Evolutionary conservation across 2,888 invertebrate species (phyloP), one percentile per base, ranked within the genome.

Genomic region (Phortica okadai): DNA sequence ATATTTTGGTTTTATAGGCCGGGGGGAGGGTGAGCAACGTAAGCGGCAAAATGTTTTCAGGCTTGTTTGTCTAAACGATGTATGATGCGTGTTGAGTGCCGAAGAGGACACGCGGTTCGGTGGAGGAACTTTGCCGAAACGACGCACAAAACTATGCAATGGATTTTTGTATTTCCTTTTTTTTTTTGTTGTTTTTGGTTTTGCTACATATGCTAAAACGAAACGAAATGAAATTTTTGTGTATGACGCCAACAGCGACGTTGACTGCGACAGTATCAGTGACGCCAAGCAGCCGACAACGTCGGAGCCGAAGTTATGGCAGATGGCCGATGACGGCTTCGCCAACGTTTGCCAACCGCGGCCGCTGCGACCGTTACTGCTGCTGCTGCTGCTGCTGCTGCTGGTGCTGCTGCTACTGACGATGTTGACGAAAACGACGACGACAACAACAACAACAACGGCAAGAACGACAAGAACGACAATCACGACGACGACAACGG

Each of bases 141-240:
- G 76, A 73, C 83, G 81, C 85, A 74, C 72, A 77, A 79, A 86
- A 81, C 82, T 87, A 87, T 82, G 86, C 87, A 86, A 83, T 76
- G 77, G 8, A 8, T 72, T 72, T 72, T 72, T 72, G 21, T 50
- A 45, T 8, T 50, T 21, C 21, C 21, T 1, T 21, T 1, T 21
- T 21, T 21, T 21, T 21, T 21, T 21, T 21, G 21, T 21, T 21
- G 21, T 21, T 64, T 2, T 64, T 21, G 25, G 21, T 72, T 54
- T 21, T 72, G 41, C 54, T 72, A 54, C 54, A 62, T 11, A 50
- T 44, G 44, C n/a, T 7, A 41, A 67, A 72, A 72, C 54, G 41
- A 21, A 72, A 50, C 70, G 70, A 21, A 67, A 33, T 33, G 33
- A 33, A 33, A 50, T 50, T 50, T 50, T 50, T 50, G 50, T 50